Evolutionary conservation across 2,113 vertebrate genomes (phyloP), one percentile per base, ranked within the genome.

Genomic region (Pseudolaguvia tuberculata): DNA sequence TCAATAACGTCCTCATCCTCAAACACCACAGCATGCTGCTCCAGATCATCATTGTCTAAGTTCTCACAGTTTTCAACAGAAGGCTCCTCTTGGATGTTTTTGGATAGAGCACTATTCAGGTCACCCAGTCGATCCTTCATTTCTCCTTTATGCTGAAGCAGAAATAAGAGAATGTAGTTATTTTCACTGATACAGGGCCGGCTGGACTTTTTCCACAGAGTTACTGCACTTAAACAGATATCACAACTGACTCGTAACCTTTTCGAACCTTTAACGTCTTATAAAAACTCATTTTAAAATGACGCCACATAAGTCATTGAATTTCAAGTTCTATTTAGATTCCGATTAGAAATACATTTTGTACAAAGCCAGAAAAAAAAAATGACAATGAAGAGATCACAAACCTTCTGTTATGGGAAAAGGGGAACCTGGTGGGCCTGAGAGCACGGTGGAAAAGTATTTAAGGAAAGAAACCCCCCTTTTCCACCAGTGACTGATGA

Each of bases 121-220:
- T 98, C 9, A 80, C 31, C 29, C 2, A 99, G 91, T 78, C 96
- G 89, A 88, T 98, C 95, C 87, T 88, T 96, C 97, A 99, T 99
- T 71, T 83, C 91, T 81, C 84, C 92, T 96, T 86, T 48, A 86
- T 55, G 17, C 79, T 57, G 23, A 47, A 57, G 27, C 48, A 70
- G 18, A 79, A 70, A 76, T 45, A 70, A 76, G 18, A 73, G 31
- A 25, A 56, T 52, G 51, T 25, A 2, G 14, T 59, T 21, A 72
- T 23, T 7, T 58, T 1, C 42, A 57, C 31, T 62, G 25, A 52
- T 4, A n/a, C n/a, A n/a, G n/a, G n/a, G 52, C 15, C 4, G 8
- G 18, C 55, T 21, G 71, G 20, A 14, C 10, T 58, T 67, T 39
- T 31, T 18, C 20, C 42, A 8, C 29, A 73, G 9, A 53, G 29